Conservation (phyloP, 2,113 vertebrate genomes). For the Pandion haliaetus region DNA sequence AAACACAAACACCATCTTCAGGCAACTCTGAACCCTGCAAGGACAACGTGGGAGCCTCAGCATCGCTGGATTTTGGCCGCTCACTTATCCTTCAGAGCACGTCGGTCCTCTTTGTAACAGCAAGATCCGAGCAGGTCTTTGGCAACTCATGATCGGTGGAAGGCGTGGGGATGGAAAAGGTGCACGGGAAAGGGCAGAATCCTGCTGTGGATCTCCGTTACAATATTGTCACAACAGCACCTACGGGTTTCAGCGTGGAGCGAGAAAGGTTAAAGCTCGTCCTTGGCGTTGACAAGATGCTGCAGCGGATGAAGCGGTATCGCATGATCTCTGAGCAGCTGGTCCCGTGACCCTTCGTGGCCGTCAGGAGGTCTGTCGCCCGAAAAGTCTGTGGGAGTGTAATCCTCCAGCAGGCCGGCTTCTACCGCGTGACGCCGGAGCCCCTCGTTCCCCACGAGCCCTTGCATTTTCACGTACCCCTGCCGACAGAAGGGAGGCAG, state of each 20-base stretch:
- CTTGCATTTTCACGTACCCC: constrained; percentile 83
- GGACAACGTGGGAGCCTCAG: rapidly evolving
- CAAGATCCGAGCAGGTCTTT: constrained; percentile 19
- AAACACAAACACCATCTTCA: background rate
- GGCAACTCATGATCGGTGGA: background rate
- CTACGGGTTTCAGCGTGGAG: background rate
- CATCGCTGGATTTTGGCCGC: background rate
- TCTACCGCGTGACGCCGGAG: constrained; percentile 52
- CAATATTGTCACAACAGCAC: background rate
- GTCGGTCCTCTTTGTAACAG: background rate
- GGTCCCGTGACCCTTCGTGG: background rate
- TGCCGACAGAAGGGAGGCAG: constrained; percentile 88
- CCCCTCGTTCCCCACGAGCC: constrained; percentile 67
- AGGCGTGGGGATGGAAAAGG: background rate
- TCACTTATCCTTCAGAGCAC: background rate
- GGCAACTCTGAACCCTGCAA: background rate
- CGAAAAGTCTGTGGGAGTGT: background rate
- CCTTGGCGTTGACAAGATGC: constrained; percentile 67
- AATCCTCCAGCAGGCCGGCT: constrained; percentile 58
- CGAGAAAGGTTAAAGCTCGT: constrained; percentile 78
- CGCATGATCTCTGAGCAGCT: constrained; percentile 11
- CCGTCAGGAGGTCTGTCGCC: background rate
- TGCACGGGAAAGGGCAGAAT: background rate
- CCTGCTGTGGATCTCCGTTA: background rate
- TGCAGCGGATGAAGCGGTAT: constrained; percentile 24